A percentile compares a stretch with the other conserved stretches of the same genome.
Evolutionary conservation across 2,888 invertebrate genomes (phyloP).

Genomic region (Caradrina clavipalpis): DNA sequence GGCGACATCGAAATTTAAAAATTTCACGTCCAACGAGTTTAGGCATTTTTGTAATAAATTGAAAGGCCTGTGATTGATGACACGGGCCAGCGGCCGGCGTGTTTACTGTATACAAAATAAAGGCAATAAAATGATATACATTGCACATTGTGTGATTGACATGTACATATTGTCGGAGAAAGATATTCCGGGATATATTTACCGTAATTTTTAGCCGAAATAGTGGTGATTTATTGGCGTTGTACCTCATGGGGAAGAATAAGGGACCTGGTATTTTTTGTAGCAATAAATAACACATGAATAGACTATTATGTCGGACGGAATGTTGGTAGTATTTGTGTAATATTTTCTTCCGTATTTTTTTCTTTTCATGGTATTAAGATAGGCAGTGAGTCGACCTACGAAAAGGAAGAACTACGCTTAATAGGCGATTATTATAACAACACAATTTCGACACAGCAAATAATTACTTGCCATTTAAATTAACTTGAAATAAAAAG

Average conservation of each 20-base stretch:
- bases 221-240: constrained; percentile 48
- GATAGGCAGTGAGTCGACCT: background rate
- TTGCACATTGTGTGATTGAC: constrained; percentile 66
- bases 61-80: constrained; percentile 80
- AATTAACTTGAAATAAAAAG: too few relatives aligned
- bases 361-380: constrained; percentile 3
- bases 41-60: constrained; percentile 80
- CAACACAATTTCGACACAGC: too few relatives aligned
- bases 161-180: constrained; percentile 59
- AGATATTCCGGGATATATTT: constrained; percentile 52
- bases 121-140: constrained; percentile 68
- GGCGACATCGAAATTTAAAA: constrained; percentile 60
- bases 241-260: constrained; percentile 19
- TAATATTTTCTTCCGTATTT: background rate
- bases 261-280: constrained; percentile 30
- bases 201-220: constrained; percentile 37
- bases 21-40: constrained; percentile 68
- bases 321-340: constrained; percentile 18
- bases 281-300: constrained; percentile 49
- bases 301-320: constrained; percentile 18
- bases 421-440: too few relatives aligned
- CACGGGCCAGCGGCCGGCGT: constrained; percentile 54
- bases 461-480: too few relatives aligned
- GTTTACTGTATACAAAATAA: constrained; percentile 66
- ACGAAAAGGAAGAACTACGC: too few relatives aligned